Conservation (phyloP, 1,140 invertebrate species). For the Oedothorax gibbosus region DNA sequence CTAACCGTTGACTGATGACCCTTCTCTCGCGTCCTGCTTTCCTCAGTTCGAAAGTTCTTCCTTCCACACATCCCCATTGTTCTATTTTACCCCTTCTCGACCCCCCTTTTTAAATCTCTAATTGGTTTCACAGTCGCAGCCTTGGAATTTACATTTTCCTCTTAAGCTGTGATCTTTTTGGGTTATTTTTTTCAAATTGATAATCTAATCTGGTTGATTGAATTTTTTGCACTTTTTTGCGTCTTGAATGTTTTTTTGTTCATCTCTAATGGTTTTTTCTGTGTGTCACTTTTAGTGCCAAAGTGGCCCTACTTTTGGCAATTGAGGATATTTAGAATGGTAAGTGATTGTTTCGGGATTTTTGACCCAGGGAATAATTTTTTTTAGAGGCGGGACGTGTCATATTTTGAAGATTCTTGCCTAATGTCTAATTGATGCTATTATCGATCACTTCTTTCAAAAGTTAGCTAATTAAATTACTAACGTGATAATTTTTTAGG, state of each 20-base stretch:
- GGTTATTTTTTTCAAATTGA: conserved; percentile 35
- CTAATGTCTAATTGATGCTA: too few relatives aligned
- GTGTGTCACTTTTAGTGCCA: conserved; percentile 22
- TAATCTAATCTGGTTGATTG: conserved; percentile 56
- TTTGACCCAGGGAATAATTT: neutral
- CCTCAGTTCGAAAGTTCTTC: neutral
- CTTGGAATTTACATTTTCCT: conserved; percentile 46
- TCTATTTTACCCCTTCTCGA: neutral
- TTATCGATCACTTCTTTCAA: too few relatives aligned
- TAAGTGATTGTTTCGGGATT: conserved; percentile 6
- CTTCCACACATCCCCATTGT: neutral
- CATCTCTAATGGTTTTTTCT: neutral
- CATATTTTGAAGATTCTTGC: too few relatives aligned
- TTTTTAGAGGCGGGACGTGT: too few relatives aligned
- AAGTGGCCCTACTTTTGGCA: conserved; percentile 48
- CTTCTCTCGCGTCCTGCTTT: neutral
- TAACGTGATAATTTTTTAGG: too few relatives aligned
- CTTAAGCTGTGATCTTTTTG: conserved; percentile 10
- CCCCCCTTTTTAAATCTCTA: conserved; percentile 16
- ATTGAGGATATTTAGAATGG: conserved; percentile 19
- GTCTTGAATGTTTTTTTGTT: neutral
- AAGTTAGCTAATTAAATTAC: too few relatives aligned
- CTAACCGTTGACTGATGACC: conserved; percentile 49
- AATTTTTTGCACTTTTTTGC: conserved; percentile 9
- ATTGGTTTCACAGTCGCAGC: conserved; percentile 50